Evolutionary conservation across 23 tunicate genomes (phyloP).

Genomic region (Styela clava): DNA sequence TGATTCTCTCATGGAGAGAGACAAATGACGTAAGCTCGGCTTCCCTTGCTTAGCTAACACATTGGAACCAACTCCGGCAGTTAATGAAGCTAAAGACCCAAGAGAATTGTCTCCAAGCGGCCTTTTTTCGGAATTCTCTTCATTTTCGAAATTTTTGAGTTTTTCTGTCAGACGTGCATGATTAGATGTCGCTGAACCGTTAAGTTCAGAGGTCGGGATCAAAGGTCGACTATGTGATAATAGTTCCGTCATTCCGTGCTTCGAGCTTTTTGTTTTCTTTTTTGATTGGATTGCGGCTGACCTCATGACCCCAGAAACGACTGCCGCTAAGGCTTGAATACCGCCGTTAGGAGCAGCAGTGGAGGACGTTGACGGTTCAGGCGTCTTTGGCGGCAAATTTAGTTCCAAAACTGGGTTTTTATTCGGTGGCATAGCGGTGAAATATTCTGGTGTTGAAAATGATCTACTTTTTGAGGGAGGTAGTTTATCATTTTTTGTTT

Average conservation of each 20-base stretch:
- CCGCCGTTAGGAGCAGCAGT: background rate
- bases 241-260: constrained; percentile 18
- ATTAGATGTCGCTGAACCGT: constrained; percentile 10
- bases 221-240: constrained; percentile 58
- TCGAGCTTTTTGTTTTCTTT: constrained; percentile 30
- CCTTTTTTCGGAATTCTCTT: background rate
- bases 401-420: constrained; percentile 11
- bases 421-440: constrained; percentile 6
- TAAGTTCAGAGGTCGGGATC: constrained; percentile 31
- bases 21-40: background rate
- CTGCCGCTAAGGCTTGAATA: constrained; percentile 51
- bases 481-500: background rate
- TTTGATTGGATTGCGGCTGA: constrained; percentile 74
- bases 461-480: background rate
- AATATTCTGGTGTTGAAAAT: constrained; percentile 3
- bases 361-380: background rate
- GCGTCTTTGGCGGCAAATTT: background rate
- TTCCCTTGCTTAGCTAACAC: background rate
- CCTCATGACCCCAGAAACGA: constrained; percentile 72
- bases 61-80: constrained; percentile 3
- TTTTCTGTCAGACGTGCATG: background rate
- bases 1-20: constrained; percentile 28
- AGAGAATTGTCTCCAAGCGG: background rate
- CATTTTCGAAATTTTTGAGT: background rate
- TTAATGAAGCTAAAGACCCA: constrained; percentile 5